Evolutionary conservation across 1,140 invertebrate genomes (phyloP).

Genomic region (Formica selysi): DNA sequence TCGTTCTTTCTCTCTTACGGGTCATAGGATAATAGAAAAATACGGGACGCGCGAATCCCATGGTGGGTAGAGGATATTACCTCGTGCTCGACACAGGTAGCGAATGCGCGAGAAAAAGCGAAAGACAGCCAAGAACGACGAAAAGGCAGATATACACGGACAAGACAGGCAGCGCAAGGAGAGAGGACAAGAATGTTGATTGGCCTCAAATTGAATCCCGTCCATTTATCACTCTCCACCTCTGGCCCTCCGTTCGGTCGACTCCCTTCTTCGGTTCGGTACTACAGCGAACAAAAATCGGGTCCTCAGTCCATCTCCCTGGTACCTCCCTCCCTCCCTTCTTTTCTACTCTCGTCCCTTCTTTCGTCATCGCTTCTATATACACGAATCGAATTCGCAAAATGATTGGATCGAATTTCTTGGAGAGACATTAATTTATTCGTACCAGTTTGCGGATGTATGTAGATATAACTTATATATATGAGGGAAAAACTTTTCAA

Average conservation of each 20-base stretch:
- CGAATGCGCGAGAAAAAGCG: conserved; percentile 78
- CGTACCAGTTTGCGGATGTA: background rate
- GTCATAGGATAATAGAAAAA: conserved; percentile 59
- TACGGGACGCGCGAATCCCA: conserved; percentile 35
- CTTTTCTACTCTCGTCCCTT: background rate
- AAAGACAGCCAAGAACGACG: conserved; percentile 69
- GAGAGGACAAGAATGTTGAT: conserved; percentile 83
- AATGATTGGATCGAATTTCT: conserved; percentile 64
- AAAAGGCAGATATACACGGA: conserved; percentile 71
- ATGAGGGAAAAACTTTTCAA: conserved; percentile 62
- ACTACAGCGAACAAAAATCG: conserved; percentile 72
- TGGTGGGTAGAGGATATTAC: conserved; percentile 24
- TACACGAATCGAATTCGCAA: conserved; percentile 61
- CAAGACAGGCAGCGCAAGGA: conserved; percentile 70
- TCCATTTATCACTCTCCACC: conserved; percentile 81
- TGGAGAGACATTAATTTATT: conserved; percentile 47
- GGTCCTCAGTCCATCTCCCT: background rate
- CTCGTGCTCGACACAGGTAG: conserved; percentile 69
- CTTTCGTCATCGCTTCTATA: conserved; percentile 21
- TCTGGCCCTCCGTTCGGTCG: conserved; percentile 37
- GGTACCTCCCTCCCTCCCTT: background rate
- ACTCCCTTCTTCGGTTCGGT: conserved; percentile 16
- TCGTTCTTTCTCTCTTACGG: conserved; percentile 17
- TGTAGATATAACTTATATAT: conserved; percentile 20
- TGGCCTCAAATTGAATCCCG: conserved; percentile 84